These are phyloP conservation scores for Cervus canadensis DNA, from an alignment of 2,113 vertebrate genomes.

Conservation along the genomic window DNA sequence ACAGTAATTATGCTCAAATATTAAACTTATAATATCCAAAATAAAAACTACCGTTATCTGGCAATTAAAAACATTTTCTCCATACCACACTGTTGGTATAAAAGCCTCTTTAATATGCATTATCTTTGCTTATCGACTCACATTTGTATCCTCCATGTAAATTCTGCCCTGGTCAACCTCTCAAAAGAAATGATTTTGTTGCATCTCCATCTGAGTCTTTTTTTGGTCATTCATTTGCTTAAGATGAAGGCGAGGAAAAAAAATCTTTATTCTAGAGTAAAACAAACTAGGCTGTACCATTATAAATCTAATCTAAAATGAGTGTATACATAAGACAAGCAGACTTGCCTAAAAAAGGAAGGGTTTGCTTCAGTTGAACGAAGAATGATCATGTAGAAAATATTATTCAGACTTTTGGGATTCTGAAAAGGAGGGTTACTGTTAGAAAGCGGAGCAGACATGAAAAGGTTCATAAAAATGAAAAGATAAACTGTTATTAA, in stretches of 20 bases:
- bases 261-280: not conserved
- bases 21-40: constrained; percentile 65
- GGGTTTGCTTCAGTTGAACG: not conserved
- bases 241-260: not conserved
- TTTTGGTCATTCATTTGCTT: constrained; percentile 29
- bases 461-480: not conserved
- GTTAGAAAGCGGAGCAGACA: not conserved
- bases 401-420: not conserved
- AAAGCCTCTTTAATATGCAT: not conserved
- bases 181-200: constrained; percentile 44
- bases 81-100: constrained; percentile 37
- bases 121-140: not conserved
- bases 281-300: not conserved
- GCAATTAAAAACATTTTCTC: constrained; percentile 44
- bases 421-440: not conserved
- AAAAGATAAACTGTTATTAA: not conserved
- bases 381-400: constrained; percentile 36
- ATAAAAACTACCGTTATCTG: constrained; percentile 66
- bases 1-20: constrained; percentile 66
- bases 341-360: constrained; percentile 60
- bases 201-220: not conserved
- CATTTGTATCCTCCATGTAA: not conserved
- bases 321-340: not conserved
- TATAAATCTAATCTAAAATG: constrained; percentile 34
- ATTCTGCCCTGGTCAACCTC: not conserved